Percentiles rank a stretch among this genome's conserved stretches.
Evolutionary conservation across 2,113 vertebrate species (phyloP).

Genomic region (Calyptommatus sinebrachiatus): DNA sequence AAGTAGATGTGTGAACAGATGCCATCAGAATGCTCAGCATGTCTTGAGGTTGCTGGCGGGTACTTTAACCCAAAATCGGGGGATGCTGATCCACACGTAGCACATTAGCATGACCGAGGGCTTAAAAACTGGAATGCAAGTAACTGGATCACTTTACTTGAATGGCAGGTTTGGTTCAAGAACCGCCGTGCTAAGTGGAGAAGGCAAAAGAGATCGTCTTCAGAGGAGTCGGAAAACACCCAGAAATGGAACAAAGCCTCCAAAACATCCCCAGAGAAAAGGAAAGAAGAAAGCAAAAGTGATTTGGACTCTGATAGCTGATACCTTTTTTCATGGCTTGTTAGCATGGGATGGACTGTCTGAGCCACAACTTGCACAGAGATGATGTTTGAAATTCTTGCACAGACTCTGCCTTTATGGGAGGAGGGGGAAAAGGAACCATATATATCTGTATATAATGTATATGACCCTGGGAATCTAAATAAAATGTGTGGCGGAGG

Average conservation of each 20-base stretch:
- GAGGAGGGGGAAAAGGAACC: slow-evolving; percentile 53
- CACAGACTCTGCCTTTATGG: slow-evolving; percentile 75
- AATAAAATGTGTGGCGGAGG: slow-evolving; percentile 76
- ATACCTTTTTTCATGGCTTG: slow-evolving; percentile 54
- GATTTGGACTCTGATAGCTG: slow-evolving; percentile 97
- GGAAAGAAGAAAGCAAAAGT: slow-evolving; percentile 84
- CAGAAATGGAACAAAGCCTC: slow-evolving; percentile 91
- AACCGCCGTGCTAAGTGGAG: slow-evolving; percentile 98
- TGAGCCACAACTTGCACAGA: slow-evolving; percentile 57
- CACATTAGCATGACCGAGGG: too few relatives aligned
- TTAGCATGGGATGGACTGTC: background rate
- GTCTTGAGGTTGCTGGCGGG: too few relatives aligned
- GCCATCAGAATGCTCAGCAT: too few relatives aligned
- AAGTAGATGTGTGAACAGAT: background rate
- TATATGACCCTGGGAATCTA: slow-evolving; percentile 70
- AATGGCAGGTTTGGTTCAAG: slow-evolving; percentile 95
- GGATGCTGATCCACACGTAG: background rate
- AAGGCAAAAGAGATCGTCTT: slow-evolving; percentile 94
- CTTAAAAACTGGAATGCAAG: background rate
- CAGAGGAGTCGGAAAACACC: slow-evolving; percentile 92
- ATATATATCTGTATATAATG: slow-evolving; percentile 79
- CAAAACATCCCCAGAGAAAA: slow-evolving; percentile 85
- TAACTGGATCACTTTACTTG: background rate
- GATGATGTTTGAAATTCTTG: slow-evolving; percentile 73
- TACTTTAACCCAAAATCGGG: background rate